phyloP scores from a whole-genome alignment of 2,113 vertebrate species.

The Psilopogon haemacephalus region DNA sequence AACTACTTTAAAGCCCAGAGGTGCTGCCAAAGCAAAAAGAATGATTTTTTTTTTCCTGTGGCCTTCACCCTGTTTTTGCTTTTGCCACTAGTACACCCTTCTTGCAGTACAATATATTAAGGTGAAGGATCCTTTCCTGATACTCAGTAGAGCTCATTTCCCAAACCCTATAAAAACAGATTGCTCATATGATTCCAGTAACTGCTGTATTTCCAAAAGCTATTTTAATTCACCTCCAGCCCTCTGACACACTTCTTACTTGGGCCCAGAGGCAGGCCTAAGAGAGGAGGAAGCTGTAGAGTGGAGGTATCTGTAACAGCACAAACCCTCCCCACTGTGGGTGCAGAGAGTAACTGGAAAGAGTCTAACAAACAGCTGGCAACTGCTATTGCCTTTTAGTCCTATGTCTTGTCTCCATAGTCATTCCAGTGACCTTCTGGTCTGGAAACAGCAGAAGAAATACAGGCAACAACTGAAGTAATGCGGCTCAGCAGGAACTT shows the following conservation, averaged over 20 bases:
- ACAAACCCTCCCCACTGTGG: neutral
- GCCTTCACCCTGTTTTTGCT: neutral
- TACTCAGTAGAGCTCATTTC: neutral
- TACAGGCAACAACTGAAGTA: neutral
- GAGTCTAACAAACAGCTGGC: neutral
- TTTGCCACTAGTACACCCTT: neutral
- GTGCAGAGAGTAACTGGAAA: neutral
- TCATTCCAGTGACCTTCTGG: neutral
- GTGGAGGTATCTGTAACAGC: neutral
- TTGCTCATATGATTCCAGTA: neutral
- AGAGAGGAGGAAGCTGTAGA: conserved; percentile 22
- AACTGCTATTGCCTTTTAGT: neutral
- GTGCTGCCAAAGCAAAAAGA: neutral
- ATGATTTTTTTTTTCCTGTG: neutral
- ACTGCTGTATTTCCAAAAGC: neutral
- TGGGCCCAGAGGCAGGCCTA: neutral
- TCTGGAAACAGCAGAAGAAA: neutral
- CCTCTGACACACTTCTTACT: neutral
- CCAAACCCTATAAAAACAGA: neutral
- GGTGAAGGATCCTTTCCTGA: neutral
- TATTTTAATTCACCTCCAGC: neutral
- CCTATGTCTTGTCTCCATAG: neutral
- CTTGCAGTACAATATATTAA: neutral
- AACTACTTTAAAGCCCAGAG: neutral
- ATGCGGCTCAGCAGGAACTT: conserved; percentile 34